phyloP scores from a whole-genome alignment of 2,113 vertebrate species.

The Bothrops jararaca region DNA sequence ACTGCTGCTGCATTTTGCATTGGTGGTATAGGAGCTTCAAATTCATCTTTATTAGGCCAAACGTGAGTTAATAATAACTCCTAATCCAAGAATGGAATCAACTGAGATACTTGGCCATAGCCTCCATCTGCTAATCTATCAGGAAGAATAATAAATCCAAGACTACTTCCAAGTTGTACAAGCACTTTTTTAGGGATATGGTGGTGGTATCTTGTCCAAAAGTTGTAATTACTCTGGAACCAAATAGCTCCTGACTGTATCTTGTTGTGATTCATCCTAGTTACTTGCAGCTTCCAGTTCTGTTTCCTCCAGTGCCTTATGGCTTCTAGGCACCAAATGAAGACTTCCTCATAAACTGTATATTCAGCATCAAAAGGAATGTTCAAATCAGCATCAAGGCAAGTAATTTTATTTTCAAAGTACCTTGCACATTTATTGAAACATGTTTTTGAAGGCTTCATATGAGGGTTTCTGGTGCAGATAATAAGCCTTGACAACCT shows the following conservation, averaged over 20 bases:
- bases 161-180: background rate
- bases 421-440: background rate
- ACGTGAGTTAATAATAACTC: background rate
- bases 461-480: background rate
- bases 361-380: background rate
- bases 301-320: background rate
- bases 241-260: background rate
- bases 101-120: background rate
- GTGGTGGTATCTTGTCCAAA: background rate
- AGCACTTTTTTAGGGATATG: background rate
- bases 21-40: background rate
- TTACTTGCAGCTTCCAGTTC: background rate
- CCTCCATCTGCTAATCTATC: background rate
- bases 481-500: background rate
- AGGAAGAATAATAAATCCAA: background rate
- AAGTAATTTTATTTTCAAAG: background rate
- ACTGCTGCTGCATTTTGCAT: background rate
- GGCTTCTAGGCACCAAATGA: background rate
- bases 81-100: background rate
- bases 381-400: background rate
- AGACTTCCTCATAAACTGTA: background rate
- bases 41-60: background rate
- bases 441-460: background rate
- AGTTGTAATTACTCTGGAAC: background rate
- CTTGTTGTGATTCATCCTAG: background rate